These are phyloP conservation scores for Coendou prehensilis DNA, from an alignment of 2,797 vertebrate species.

Conservation along the genomic window DNA sequence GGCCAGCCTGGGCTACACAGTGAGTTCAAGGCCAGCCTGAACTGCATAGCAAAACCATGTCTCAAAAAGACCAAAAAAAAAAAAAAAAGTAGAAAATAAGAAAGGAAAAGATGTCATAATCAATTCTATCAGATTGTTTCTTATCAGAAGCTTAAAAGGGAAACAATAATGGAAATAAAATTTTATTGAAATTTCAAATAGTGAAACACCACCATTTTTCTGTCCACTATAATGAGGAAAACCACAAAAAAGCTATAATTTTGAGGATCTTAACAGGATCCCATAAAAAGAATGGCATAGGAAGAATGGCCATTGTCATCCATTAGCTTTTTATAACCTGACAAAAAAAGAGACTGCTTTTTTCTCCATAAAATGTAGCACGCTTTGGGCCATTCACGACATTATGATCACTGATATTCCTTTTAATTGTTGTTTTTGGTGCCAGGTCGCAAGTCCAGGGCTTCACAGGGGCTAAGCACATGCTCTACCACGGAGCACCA, in stretches of 20 bases:
- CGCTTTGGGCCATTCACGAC: not conserved
- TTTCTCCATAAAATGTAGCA: conserved; percentile 31
- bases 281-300: not conserved
- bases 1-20: not conserved
- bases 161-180: not conserved
- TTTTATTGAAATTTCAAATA: conserved; percentile 43
- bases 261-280: not conserved
- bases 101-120: not conserved
- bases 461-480: not conserved
- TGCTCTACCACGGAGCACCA: not conserved
- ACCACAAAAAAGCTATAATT: not conserved
- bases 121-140: not conserved
- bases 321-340: conserved; percentile 8
- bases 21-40: not conserved
- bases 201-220: not conserved
- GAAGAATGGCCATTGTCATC: not conserved
- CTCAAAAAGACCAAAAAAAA: not conserved
- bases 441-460: not conserved
- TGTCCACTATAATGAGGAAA: not conserved
- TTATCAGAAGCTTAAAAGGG: conserved; percentile 18
- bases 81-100: conserved; percentile 14
- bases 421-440: not conserved
- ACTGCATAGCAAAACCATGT: not conserved
- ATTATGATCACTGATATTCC: not conserved
- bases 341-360: not conserved